Conservation (phyloP, 2,113 vertebrate species). For the Gambusia affinis region DNA sequence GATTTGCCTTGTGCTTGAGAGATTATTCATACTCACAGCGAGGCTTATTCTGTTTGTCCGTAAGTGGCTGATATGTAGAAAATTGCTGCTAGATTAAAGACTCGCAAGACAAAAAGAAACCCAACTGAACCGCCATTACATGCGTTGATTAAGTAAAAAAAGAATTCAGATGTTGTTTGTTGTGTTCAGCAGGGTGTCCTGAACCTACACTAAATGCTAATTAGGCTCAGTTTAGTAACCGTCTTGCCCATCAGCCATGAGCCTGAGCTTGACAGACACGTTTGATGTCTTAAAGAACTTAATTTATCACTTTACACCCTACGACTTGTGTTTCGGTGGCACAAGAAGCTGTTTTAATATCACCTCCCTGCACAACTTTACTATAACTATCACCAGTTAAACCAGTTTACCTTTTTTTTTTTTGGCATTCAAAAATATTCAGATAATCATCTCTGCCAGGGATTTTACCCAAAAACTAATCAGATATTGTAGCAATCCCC, state of each 20-base stretch:
- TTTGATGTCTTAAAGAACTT: background rate
- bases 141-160: background rate
- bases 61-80: constrained; percentile 24
- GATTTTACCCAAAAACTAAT: background rate
- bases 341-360: background rate
- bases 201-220: background rate
- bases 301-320: background rate
- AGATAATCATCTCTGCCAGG: background rate
- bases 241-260: background rate
- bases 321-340: background rate
- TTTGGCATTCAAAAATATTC: background rate
- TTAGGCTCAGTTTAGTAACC: background rate
- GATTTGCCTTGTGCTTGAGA: constrained; percentile 26
- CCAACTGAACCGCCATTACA: background rate
- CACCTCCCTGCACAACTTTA: background rate
- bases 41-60: constrained; percentile 26
- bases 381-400: background rate
- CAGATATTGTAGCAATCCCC: background rate
- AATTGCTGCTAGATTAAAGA: constrained; percentile 2
- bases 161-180: background rate
- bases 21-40: constrained; percentile 25
- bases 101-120: background rate
- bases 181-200: background rate
- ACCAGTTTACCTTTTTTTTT: background rate
- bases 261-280: background rate